Evolutionary conservation across 2,113 vertebrate species (phyloP), one percentile per base, ranked within the genome.

Genomic region (Triplophysa dalaica): DNA sequence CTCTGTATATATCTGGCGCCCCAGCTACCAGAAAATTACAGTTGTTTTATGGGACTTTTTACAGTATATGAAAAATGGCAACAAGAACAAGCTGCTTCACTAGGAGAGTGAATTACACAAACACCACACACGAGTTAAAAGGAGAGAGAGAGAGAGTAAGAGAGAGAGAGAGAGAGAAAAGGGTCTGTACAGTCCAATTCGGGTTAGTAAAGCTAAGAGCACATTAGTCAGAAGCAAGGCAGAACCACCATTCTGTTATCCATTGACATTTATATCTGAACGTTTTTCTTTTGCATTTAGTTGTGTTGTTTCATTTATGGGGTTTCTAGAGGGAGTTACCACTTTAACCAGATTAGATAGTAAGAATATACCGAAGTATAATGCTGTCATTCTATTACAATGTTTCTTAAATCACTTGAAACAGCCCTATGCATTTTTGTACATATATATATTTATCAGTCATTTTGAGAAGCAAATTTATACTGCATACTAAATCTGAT

Each of bases 401-500:
- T 82, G 80, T 84, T 83, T 77, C 76, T 75, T 63, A 80, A 81
- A 83, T 83, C 81, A 81, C 78, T 84, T 84, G 83, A 84, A 82
- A 86, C 64, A 84, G 73, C 81, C 81, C 80, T 84, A 89, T 90
- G 89, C 86, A 89, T 88, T 86, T 70, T 85, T 86, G 69, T 83
- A 66, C 84, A 81, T 81, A 85, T 83, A 75, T 65, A 65, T 78
- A 83, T 79, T 74, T 84, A 63, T 79, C 33, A 81, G 80, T 84
- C 78, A 82, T 81, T 87, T 80, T 68, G 64, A 83, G 67, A 81
- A 86, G 70, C 76, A 66, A 85, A 86, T 82, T 85, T 82, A 81
- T 70, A 85, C 78, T 80, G 64, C 81, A 82, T 63, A 84, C 70
- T 87, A 83, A 70, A 75, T 80, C 54, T 86, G 81, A 77, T 82